These are phyloP conservation scores for Drosophila tani DNA, from an alignment of 1,140 invertebrate genomes.

Conservation along the genomic window DNA sequence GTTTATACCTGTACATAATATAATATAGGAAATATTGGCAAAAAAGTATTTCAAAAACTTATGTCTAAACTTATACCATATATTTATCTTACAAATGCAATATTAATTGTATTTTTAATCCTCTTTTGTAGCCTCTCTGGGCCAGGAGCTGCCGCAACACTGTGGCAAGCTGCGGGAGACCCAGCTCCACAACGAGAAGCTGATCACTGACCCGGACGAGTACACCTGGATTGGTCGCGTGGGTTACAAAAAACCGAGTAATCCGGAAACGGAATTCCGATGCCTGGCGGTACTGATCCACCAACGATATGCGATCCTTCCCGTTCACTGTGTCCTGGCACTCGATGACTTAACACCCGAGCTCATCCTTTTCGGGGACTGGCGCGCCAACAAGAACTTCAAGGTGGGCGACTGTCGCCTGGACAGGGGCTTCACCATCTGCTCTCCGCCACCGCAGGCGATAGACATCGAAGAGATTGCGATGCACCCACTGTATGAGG, in stretches of 20 bases:
- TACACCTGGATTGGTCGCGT: constrained; percentile 36
- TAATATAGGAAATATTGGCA: no score
- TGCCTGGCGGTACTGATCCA: constrained; percentile 17
- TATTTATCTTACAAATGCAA: no score
- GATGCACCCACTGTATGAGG: constrained; percentile 16
- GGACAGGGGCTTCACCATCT: neutral
- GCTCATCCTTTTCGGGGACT: constrained; percentile 13
- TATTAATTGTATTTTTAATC: neutral
- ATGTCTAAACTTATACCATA: no score
- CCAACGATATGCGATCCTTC: constrained; percentile 14
- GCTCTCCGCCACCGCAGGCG: constrained; percentile 5
- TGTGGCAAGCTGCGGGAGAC: constrained; percentile 28
- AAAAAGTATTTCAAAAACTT: no score
- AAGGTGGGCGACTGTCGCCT: neutral
- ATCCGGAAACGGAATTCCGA: neutral
- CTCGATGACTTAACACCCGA: neutral
- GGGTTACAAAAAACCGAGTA: neutral
- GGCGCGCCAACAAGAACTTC: neutral
- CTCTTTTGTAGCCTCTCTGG: neutral
- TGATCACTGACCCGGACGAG: constrained; percentile 3
- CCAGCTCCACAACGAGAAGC: constrained; percentile 17
- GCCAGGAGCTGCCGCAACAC: constrained; percentile 1
- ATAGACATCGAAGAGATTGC: constrained; percentile 28
- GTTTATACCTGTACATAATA: no score
- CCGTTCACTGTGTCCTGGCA: constrained; percentile 17